Percentiles rank a stretch among this genome's conserved stretches.
phyloP scores from a whole-genome alignment of 2,888 invertebrate genomes.

The Drosophila lacicola region DNA sequence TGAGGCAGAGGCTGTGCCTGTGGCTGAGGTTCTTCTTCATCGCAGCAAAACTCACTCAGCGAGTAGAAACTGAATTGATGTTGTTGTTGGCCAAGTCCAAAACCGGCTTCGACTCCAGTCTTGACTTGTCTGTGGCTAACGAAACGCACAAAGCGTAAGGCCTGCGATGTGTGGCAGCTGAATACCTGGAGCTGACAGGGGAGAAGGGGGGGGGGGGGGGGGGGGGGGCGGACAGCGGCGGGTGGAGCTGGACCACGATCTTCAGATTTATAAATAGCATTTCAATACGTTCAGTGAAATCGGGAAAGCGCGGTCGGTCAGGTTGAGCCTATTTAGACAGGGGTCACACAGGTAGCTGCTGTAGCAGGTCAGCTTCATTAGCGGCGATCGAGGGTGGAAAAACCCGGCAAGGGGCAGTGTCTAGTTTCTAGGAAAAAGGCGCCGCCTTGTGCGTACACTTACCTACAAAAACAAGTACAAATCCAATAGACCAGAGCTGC shows the following conservation, averaged over 20 bases:
- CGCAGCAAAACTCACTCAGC: slow-evolving; percentile 69
- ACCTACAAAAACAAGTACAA: slow-evolving; percentile 49
- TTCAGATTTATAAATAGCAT: slow-evolving; percentile 71
- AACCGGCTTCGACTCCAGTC: slow-evolving; percentile 51
- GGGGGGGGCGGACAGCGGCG: neutral
- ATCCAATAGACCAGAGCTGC: slow-evolving; percentile 63
- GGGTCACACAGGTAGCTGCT: slow-evolving; percentile 58
- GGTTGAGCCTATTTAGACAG: neutral
- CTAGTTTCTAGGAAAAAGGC: slow-evolving; percentile 51
- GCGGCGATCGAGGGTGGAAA: slow-evolving; percentile 60
- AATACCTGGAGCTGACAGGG: slow-evolving; percentile 13
- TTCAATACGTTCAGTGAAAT: slow-evolving; percentile 72
- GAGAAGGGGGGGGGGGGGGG: neutral
- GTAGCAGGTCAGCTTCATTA: slow-evolving; percentile 62
- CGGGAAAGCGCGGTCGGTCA: slow-evolving; percentile 30
- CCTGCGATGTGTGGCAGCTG: neutral
- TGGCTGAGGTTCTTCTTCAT: slow-evolving; percentile 63
- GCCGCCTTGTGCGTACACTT: slow-evolving; percentile 42
- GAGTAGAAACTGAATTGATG: slow-evolving; percentile 78
- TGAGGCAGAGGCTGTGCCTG: slow-evolving; percentile 26
- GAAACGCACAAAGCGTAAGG: slow-evolving; percentile 56
- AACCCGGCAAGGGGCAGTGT: slow-evolving; percentile 14
- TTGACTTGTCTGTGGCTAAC: slow-evolving; percentile 48
- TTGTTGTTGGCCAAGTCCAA: slow-evolving; percentile 29
- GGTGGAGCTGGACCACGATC: slow-evolving; percentile 29